Evolutionary conservation across 2,888 invertebrate species (phyloP).

Genomic region (Ophion ellenae): DNA sequence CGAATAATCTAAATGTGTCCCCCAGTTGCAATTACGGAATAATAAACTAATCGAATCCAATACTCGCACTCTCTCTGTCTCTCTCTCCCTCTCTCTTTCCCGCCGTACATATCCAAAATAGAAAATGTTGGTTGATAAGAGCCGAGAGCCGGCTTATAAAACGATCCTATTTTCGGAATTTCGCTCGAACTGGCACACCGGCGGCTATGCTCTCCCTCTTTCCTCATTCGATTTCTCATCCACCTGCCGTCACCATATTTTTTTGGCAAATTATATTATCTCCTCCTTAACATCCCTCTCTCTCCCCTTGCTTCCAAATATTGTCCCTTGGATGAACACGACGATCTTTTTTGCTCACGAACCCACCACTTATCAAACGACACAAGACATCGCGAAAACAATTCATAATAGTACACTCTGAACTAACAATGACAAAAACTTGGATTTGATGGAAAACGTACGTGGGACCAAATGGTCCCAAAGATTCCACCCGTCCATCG

Average conservation of each 20-base stretch:
- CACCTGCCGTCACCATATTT: slow-evolving; percentile 50
- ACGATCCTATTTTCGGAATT: slow-evolving; percentile 74
- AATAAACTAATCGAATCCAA: background rate
- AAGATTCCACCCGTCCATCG: background rate
- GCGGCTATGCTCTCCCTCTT: slow-evolving; percentile 39
- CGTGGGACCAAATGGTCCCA: background rate
- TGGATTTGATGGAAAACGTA: background rate
- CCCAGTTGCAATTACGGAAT: background rate
- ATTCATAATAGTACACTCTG: background rate
- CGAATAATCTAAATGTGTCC: background rate
- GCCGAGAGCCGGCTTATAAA: slow-evolving; percentile 70
- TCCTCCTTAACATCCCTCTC: background rate
- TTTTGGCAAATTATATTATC: slow-evolving; percentile 20
- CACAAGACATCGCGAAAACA: background rate
- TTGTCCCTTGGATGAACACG: background rate
- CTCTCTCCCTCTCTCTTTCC: background rate
- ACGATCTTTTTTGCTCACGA: background rate
- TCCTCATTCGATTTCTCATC: slow-evolving; percentile 34
- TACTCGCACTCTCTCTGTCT: background rate
- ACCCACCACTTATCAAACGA: background rate
- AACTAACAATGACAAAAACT: background rate
- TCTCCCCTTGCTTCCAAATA: background rate
- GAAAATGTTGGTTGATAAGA: slow-evolving; percentile 56
- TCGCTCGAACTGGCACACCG: slow-evolving; percentile 52
- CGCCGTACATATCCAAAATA: slow-evolving; percentile 23